These are phyloP conservation scores for Drosophila littoralis DNA, from an alignment of 1,140 invertebrate genomes.

Conservation along the genomic window DNA sequence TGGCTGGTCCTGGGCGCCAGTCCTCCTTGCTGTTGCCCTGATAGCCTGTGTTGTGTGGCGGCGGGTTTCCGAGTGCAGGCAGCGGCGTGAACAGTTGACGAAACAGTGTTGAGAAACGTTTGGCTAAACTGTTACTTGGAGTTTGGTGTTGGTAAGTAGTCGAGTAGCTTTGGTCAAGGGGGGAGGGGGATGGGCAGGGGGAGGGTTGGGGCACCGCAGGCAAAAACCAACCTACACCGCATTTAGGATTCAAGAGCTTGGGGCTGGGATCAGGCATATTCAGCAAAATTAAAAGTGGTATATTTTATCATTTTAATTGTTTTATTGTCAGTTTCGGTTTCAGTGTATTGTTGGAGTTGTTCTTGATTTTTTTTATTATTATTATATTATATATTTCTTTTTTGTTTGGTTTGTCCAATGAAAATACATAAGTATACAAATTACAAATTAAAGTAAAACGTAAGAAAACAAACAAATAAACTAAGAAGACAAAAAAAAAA, in stretches of 20 bases:
- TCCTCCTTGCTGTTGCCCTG: slow-evolving; percentile 85
- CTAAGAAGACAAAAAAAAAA: slow-evolving; percentile 30
- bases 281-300: slow-evolving; percentile 18
- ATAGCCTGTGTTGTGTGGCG: slow-evolving; percentile 32
- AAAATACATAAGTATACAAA: slow-evolving; percentile 58
- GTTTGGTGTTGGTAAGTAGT: slow-evolving; percentile 8
- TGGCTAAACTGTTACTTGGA: slow-evolving; percentile 21
- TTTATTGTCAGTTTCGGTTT: slow-evolving; percentile 55
- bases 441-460: slow-evolving; percentile 49
- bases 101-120: slow-evolving; percentile 53
- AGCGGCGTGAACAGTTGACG: slow-evolving; percentile 43
- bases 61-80: slow-evolving; percentile 15
- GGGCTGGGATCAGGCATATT: slow-evolving; percentile 13
- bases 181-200: not conserved
- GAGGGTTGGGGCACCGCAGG: slow-evolving; percentile 49
- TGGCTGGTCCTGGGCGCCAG: slow-evolving; percentile 86
- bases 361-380: slow-evolving; percentile 6
- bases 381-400: slow-evolving; percentile 3
- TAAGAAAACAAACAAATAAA: slow-evolving; percentile 32
- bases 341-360: slow-evolving; percentile 20
- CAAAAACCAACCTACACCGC: slow-evolving; percentile 56
- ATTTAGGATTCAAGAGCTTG: not conserved
- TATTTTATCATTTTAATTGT: slow-evolving; percentile 19
- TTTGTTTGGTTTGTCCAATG: slow-evolving; percentile 25
- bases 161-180: not conserved